phyloP scores from a whole-genome alignment of 2,113 vertebrate genomes.

The Corydoras maculifer region DNA sequence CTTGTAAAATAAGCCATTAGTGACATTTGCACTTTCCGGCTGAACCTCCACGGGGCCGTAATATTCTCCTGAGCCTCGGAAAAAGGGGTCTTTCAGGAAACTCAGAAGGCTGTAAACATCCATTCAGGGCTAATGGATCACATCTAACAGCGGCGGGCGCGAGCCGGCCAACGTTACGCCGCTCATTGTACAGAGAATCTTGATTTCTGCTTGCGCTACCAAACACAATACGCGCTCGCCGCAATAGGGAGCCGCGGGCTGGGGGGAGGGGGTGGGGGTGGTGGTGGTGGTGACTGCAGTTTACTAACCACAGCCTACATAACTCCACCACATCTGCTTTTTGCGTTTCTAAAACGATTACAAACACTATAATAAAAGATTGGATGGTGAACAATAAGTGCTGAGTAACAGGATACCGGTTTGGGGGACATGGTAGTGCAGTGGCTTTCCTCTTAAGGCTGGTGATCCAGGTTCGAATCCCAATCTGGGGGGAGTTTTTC shows the following conservation, averaged over 20 bases:
- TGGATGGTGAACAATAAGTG: no score
- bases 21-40: not conserved
- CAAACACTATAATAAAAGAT: no score
- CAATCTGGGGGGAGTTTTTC: no score
- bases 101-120: slow-evolving; percentile 9
- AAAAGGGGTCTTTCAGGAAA: not conserved
- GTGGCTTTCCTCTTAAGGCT: no score
- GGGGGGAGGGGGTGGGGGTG: no score
- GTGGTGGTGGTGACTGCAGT: not conserved
- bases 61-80: not conserved
- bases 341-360: no score
- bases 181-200: not conserved
- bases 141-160: slow-evolving; percentile 2
- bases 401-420: no score
- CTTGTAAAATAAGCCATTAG: not conserved
- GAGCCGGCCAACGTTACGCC: not conserved
- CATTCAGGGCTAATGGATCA: slow-evolving; percentile 20
- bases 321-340: slow-evolving; percentile 4
- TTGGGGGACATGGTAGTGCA: no score
- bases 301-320: not conserved
- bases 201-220: slow-evolving; percentile 1
- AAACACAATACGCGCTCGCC: not conserved
- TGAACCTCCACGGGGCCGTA: not conserved
- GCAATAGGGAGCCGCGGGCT: not conserved
- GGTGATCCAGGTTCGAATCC: no score